Evolutionary conservation across 1,140 invertebrate species (phyloP).

Genomic region (Palaemon carinicauda): DNA sequence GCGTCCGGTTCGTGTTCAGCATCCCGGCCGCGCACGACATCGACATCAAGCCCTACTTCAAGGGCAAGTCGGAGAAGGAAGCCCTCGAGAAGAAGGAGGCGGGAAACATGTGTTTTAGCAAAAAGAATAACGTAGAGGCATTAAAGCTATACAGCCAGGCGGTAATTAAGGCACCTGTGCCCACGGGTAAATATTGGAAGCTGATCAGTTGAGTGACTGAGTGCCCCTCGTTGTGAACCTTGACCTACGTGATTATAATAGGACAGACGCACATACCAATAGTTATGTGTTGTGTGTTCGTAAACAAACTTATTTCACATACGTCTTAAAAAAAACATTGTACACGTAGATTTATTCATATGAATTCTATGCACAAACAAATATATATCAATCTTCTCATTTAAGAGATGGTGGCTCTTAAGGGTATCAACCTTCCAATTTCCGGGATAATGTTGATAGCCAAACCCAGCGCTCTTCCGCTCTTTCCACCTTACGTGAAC

Average conservation of each 20-base stretch:
- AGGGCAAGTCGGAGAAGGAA: conserved; percentile 72
- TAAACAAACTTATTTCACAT: background rate
- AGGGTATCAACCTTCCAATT: no score
- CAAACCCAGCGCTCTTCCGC: no score
- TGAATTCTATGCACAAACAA: no score
- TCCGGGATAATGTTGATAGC: no score
- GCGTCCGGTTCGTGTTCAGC: conserved; percentile 61
- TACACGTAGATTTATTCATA: no score
- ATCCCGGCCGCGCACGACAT: conserved; percentile 61
- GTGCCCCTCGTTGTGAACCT: background rate
- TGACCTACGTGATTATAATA: background rate
- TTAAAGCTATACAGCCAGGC: conserved; percentile 77
- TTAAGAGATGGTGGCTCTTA: no score
- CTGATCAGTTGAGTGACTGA: conserved; percentile 64
- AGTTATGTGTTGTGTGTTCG: background rate
- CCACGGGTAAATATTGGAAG: conserved; percentile 66
- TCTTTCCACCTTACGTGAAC: no score
- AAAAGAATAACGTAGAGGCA: conserved; percentile 78
- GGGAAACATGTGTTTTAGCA: conserved; percentile 82
- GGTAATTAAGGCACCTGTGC: conserved; percentile 73
- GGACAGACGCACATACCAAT: no score
- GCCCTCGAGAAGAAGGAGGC: conserved; percentile 75
- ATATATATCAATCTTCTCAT: no score
- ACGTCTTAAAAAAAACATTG: no score
- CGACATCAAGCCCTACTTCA: conserved; percentile 57